Evolutionary conservation across 2,797 vertebrate species (phyloP).

Genomic region (Acanthornis magna): DNA sequence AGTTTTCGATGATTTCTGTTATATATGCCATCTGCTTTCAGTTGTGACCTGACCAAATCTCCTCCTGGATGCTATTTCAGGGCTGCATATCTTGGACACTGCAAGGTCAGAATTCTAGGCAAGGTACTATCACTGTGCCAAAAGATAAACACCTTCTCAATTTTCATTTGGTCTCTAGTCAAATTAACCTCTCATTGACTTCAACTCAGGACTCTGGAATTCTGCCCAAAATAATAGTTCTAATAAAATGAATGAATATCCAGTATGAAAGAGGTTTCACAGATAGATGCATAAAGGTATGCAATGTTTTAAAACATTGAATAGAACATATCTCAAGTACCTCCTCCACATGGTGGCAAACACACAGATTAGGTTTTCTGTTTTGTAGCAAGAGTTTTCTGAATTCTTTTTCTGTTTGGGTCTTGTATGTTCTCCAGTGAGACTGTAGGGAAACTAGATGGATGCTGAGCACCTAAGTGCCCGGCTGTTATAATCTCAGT

Average conservation of each 20-base stretch:
- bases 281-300: neutral
- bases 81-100: slow-evolving; percentile 17
- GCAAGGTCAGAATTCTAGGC: slow-evolving; percentile 57
- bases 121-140: slow-evolving; percentile 21
- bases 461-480: neutral
- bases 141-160: slow-evolving; percentile 44
- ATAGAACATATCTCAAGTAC: neutral
- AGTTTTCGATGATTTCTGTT: slow-evolving; percentile 23
- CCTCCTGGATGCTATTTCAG: slow-evolving; percentile 47
- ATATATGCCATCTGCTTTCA: slow-evolving; percentile 56
- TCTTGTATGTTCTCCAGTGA: neutral
- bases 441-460: neutral
- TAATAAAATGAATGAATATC: neutral
- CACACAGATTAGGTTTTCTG: neutral
- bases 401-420: neutral
- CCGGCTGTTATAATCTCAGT: neutral
- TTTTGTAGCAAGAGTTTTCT: neutral
- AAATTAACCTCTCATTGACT: slow-evolving; percentile 41
- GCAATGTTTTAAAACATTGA: neutral
- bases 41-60: slow-evolving; percentile 31
- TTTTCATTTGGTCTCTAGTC: slow-evolving; percentile 16
- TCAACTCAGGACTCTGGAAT: slow-evolving; percentile 3
- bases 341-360: neutral
- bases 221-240: neutral
- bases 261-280: neutral